These are phyloP conservation scores for Paratrypauchen microcephalus DNA, from an alignment of 2,797 vertebrate species.

Conservation along the genomic window DNA sequence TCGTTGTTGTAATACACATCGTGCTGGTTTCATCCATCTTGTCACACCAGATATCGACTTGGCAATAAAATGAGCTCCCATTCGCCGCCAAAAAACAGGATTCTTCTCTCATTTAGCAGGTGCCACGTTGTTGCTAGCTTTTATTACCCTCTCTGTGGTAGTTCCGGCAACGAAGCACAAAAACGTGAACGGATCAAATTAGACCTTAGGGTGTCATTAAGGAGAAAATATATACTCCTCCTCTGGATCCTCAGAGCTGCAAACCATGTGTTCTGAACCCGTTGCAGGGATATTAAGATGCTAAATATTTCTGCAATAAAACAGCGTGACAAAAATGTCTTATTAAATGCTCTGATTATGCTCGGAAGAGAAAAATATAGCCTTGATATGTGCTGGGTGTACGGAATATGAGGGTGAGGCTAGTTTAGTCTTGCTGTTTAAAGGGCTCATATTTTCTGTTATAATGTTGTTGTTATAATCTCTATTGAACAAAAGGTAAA, in stretches of 20 bases:
- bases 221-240: slow-evolving; percentile 14
- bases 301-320: slow-evolving; percentile 13
- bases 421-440: neutral
- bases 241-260: slow-evolving; percentile 4
- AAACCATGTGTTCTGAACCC: neutral
- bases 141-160: slow-evolving; percentile 16
- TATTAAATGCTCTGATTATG: slow-evolving; percentile 6
- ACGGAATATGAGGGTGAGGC: neutral
- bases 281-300: slow-evolving; percentile 6
- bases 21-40: slow-evolving; percentile 32
- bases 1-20: slow-evolving; percentile 7
- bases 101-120: slow-evolving; percentile 29
- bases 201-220: slow-evolving; percentile 27
- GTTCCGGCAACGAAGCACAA: slow-evolving; percentile 7
- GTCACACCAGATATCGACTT: slow-evolving; percentile 24
- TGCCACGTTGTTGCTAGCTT: slow-evolving; percentile 16
- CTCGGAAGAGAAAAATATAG: neutral
- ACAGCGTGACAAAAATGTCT: neutral
- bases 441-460: too few relatives aligned
- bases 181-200: slow-evolving; percentile 13
- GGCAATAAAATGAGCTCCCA: slow-evolving; percentile 14
- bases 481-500: too few relatives aligned
- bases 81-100: slow-evolving; percentile 9
- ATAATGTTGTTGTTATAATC: too few relatives aligned
- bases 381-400: neutral